These are phyloP conservation scores for Garra rufa DNA, from an alignment of 2,113 vertebrate species.

Conservation along the genomic window DNA sequence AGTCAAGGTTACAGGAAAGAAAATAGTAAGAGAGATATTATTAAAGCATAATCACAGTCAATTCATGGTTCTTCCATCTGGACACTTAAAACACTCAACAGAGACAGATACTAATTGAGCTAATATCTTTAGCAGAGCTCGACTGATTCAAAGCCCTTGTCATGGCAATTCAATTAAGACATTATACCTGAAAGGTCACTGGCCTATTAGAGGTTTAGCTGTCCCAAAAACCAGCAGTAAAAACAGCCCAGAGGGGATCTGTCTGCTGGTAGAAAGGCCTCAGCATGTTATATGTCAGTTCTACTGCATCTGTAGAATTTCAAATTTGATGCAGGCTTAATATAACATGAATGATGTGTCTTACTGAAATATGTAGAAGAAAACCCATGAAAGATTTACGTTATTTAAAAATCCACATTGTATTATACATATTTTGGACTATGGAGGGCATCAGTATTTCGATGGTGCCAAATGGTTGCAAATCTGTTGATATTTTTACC, in stretches of 20 bases:
- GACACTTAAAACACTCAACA: conserved; percentile 1
- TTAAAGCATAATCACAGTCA: background rate
- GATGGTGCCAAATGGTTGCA: too few relatives aligned
- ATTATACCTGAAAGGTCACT: conserved; percentile 70
- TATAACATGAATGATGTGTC: too few relatives aligned
- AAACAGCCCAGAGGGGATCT: conserved; percentile 41
- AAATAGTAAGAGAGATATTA: background rate
- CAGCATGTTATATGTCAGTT: background rate
- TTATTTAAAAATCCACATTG: too few relatives aligned
- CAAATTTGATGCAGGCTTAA: background rate
- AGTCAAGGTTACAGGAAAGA: background rate
- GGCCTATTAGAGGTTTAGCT: conserved; percentile 58
- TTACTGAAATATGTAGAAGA: too few relatives aligned
- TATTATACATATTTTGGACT: too few relatives aligned
- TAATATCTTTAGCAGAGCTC: conserved; percentile 44
- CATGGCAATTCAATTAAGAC: conserved; percentile 65
- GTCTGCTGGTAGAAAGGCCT: conserved; percentile 19
- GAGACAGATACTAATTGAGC: conserved; percentile 54
- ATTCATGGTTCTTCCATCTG: conserved; percentile 29
- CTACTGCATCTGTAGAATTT: background rate
- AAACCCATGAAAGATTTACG: too few relatives aligned
- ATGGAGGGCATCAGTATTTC: too few relatives aligned
- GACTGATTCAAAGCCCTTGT: conserved; percentile 27
- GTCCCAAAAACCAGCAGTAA: conserved; percentile 19
- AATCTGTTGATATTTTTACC: too few relatives aligned